These are phyloP conservation scores for Acromyrmex heyeri DNA, from an alignment of 1,140 invertebrate genomes.

Conservation along the genomic window DNA sequence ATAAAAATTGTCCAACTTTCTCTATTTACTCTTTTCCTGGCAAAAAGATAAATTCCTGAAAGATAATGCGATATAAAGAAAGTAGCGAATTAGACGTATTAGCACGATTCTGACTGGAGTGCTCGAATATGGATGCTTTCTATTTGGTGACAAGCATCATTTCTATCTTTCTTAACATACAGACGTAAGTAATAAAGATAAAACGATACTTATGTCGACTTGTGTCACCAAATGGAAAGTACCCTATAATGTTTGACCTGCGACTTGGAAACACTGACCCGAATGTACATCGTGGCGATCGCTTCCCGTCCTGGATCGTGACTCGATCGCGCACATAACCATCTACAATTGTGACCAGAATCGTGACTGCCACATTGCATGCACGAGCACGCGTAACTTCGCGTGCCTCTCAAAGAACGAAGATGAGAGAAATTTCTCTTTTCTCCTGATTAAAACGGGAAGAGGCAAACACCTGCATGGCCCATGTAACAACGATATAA, in stretches of 20 bases:
- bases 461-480: neutral
- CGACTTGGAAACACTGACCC: conserved; percentile 48
- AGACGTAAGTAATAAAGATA: too few species aligned
- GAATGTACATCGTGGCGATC: conserved; percentile 46
- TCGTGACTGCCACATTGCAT: conserved; percentile 40
- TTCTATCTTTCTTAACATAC: too few species aligned
- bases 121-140: too few species aligned
- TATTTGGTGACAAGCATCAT: too few species aligned
- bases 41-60: neutral
- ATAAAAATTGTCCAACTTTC: neutral
- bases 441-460: conserved; percentile 31
- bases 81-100: neutral
- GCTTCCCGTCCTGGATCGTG: conserved; percentile 77
- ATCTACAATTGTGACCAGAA: conserved; percentile 68
- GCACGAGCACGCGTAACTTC: conserved; percentile 44
- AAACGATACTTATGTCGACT: too few species aligned
- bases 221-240: too few species aligned
- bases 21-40: neutral
- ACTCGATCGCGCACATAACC: conserved; percentile 72
- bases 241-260: neutral
- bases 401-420: neutral
- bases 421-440: conserved; percentile 49
- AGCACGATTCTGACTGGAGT: neutral
- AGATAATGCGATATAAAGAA: neutral
- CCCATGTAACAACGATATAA: conserved; percentile 13